Percentiles rank a stretch among this genome's conserved stretches.
Conservation (phyloP, 2,888 invertebrate species). For the Panopea generosa region DNA sequence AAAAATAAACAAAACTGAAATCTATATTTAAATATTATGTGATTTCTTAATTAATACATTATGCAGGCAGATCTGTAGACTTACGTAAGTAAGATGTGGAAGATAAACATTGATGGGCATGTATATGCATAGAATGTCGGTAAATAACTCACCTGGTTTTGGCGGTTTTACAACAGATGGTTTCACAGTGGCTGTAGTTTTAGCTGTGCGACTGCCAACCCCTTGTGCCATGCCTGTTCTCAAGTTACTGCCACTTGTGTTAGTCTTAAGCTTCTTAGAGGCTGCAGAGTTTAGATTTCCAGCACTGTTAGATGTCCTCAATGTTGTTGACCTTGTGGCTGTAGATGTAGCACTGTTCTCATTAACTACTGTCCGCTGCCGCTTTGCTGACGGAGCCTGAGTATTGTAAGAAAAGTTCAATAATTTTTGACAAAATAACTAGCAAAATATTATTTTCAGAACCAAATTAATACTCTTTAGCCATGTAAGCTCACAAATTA, state of each 20-base stretch:
- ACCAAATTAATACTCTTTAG: too few relatives aligned
- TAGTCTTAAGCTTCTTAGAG: constrained; percentile 8
- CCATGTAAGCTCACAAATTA: too few relatives aligned
- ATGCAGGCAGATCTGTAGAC: too few relatives aligned
- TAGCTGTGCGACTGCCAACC: background rate
- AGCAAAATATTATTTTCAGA: too few relatives aligned
- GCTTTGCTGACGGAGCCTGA: constrained; percentile 28
- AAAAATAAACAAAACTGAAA: too few relatives aligned
- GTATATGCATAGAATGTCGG: too few relatives aligned
- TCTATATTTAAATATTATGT: too few relatives aligned
- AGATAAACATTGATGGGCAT: too few relatives aligned
- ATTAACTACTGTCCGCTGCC: constrained; percentile 28
- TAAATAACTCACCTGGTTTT: constrained; percentile 29
- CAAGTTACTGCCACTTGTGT: constrained; percentile 40
- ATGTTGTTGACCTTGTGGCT: background rate
- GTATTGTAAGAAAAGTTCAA: background rate
- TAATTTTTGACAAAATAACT: background rate
- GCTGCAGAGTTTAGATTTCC: constrained; percentile 30
- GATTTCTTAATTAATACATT: too few relatives aligned
- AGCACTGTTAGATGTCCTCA: constrained; percentile 35
- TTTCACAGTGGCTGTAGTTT: constrained; percentile 25
- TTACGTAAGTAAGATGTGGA: too few relatives aligned
- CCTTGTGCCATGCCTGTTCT: background rate
- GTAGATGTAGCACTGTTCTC: background rate
- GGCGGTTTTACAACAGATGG: constrained; percentile 14